phyloP scores from a whole-genome alignment of 1,140 invertebrate species.

The Bombus polaris region DNA sequence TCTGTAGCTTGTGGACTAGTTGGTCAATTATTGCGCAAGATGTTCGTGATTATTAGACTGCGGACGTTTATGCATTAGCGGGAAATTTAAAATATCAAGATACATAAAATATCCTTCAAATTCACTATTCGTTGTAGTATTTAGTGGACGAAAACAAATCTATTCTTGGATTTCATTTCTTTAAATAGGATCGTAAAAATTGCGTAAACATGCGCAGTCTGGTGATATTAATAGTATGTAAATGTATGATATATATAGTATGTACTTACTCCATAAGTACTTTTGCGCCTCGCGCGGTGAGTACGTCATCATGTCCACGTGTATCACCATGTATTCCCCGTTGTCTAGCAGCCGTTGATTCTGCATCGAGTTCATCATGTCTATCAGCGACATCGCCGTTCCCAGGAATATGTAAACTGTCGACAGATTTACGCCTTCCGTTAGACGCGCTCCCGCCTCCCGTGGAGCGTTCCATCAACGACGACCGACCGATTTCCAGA shows the following conservation, averaged over 20 bases:
- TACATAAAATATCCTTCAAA: background rate
- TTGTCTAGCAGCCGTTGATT: constrained; percentile 92
- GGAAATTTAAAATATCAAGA: background rate
- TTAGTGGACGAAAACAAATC: background rate
- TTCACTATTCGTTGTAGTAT: background rate
- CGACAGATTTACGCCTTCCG: constrained; percentile 57
- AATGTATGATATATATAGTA: too few species aligned
- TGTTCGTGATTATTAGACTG: background rate
- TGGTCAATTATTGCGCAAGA: background rate
- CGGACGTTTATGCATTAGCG: background rate
- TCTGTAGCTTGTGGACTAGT: too few species aligned
- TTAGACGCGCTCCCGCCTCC: constrained; percentile 59
- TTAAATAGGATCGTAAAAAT: background rate
- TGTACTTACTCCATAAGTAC: constrained; percentile 94
- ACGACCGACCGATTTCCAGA: constrained; percentile 36
- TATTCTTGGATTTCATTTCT: background rate
- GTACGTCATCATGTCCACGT: constrained; percentile 95
- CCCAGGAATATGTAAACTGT: constrained; percentile 97
- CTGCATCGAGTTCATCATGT: constrained; percentile 96
- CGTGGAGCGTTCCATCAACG: background rate
- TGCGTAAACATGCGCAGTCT: background rate
- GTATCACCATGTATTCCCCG: constrained; percentile 97
- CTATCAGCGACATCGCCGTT: constrained; percentile 89
- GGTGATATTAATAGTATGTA: constrained; percentile 64
- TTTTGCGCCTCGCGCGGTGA: constrained; percentile 88